phyloP scores from a whole-genome alignment of 2,888 invertebrate species.

The Branchipolynoe longqiensis region DNA sequence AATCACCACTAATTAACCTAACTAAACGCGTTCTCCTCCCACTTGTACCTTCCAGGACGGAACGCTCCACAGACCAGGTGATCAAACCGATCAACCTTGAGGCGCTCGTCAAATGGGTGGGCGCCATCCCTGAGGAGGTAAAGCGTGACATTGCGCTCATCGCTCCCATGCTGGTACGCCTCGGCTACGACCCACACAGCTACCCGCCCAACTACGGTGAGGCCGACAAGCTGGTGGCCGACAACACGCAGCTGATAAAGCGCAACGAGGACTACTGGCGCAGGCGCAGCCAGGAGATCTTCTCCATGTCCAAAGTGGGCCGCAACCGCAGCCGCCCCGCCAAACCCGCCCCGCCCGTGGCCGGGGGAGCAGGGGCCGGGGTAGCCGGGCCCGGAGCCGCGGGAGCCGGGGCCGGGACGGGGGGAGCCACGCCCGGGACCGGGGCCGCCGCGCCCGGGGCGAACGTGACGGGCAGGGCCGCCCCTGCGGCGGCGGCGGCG shows the following conservation, averaged over 20 bases:
- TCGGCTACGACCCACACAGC: slow-evolving; percentile 95
- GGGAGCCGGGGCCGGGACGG: too few relatives aligned
- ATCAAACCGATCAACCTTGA: slow-evolving; percentile 98
- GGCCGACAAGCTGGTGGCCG: slow-evolving; percentile 88
- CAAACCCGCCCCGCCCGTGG: neutral
- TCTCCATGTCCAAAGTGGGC: slow-evolving; percentile 51
- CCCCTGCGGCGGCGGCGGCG: neutral
- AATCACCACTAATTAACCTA: neutral
- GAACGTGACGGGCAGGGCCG: neutral
- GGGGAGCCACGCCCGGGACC: too few relatives aligned
- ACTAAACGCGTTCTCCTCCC: neutral
- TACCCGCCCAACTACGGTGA: slow-evolving; percentile 97
- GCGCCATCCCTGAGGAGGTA: slow-evolving; percentile 88
- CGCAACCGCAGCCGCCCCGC: neutral
- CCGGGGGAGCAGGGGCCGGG: too few relatives aligned
- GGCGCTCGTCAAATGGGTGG: slow-evolving; percentile 87
- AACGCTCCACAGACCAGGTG: slow-evolving; percentile 98
- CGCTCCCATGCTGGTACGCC: slow-evolving; percentile 94
- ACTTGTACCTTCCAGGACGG: slow-evolving; percentile 87
- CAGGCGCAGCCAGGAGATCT: slow-evolving; percentile 56
- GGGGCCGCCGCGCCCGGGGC: neutral
- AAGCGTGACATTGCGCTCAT: slow-evolving; percentile 94
- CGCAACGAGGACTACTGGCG: slow-evolving; percentile 77
- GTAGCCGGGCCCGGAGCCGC: too few relatives aligned
- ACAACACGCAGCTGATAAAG: slow-evolving; percentile 82